Base-by-base conservation (phyloP, 2,888 invertebrate genomes). In the Epistrophe grossulariae region DNA sequence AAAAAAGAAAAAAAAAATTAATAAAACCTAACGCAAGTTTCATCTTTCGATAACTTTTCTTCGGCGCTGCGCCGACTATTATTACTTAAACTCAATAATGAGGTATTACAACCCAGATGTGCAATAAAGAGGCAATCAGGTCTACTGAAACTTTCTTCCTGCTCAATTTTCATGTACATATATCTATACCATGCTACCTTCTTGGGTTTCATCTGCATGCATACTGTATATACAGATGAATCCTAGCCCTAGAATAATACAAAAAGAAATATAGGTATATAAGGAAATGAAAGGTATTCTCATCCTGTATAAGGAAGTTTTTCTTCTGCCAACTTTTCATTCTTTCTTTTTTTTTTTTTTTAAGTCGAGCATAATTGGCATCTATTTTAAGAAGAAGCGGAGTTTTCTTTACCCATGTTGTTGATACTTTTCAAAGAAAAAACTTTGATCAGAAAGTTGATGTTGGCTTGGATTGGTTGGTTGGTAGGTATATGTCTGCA, bases 21-120 rank as follows among this genome's bases (percentile, higher is more conserved):
- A 62, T 40, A 62, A 40, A 19, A 60, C 15, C 60, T 10, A 38
- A 28, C 59, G n/a, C 40, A 85, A 81, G 84, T 85, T 85, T 78
- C 77, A 78, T 85, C 78, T 85, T 55, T 40, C 64, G 79, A 68
- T 83, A 83, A 79, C 66, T 83, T 83, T 83, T 28, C 59, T 66
- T 31, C 40, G 45, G 64, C 64, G 45, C 24, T 24, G 64, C 71
- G n/a, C 19, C 79, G 66, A 76, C 82, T 76, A 79, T 87, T 87
- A 87, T 87, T 87, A 83, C 83, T 72, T 76, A 74, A 79, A 79
- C 83, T 76, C 83, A 87, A 83, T 87, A 87, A 87, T 87, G 87
- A 83, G 87, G 79, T 83, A 83, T 82, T 87, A 87, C 87, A 87
- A 73, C 87, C 79, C 87, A 83, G 87, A 83, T 83, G 87, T 87